Evolutionary conservation across 2,888 invertebrate genomes (phyloP).

Genomic region (Lasioglossum morio): DNA sequence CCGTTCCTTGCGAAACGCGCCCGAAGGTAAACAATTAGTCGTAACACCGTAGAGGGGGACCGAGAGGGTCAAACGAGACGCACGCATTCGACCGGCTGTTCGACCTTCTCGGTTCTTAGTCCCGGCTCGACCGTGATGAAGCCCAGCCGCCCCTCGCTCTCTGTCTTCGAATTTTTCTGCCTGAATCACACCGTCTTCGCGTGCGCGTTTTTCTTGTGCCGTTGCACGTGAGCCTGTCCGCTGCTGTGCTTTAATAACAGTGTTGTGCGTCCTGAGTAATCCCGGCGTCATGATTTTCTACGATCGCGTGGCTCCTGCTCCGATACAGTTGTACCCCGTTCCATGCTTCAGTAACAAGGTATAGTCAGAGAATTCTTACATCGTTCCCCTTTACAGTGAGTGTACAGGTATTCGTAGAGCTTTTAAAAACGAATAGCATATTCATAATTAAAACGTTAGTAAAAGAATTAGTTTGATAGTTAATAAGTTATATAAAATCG

Average conservation of each 20-base stretch:
- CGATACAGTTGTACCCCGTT: background rate
- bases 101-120: constrained; percentile 37
- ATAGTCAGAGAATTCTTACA: too few relatives aligned
- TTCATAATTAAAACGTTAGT: too few relatives aligned
- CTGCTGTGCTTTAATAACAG: background rate
- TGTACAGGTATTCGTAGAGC: too few relatives aligned
- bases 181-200: background rate
- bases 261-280: background rate
- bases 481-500: too few relatives aligned
- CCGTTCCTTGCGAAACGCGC: background rate
- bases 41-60: background rate
- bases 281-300: constrained; percentile 39
- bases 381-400: too few relatives aligned
- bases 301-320: background rate
- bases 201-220: background rate
- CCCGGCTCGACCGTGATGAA: constrained; percentile 12
- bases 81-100: background rate
- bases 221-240: background rate
- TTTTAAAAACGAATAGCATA: too few relatives aligned
- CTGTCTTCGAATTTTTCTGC: background rate
- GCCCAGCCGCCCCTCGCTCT: background rate
- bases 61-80: constrained; percentile 14
- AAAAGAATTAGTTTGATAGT: too few relatives aligned
- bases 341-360: constrained; percentile 39
- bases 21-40: constrained; percentile 16